Evolutionary conservation across 2,888 invertebrate species (phyloP), one percentile per base, ranked within the genome.

Genomic region (Parnassius mnemosyne): DNA sequence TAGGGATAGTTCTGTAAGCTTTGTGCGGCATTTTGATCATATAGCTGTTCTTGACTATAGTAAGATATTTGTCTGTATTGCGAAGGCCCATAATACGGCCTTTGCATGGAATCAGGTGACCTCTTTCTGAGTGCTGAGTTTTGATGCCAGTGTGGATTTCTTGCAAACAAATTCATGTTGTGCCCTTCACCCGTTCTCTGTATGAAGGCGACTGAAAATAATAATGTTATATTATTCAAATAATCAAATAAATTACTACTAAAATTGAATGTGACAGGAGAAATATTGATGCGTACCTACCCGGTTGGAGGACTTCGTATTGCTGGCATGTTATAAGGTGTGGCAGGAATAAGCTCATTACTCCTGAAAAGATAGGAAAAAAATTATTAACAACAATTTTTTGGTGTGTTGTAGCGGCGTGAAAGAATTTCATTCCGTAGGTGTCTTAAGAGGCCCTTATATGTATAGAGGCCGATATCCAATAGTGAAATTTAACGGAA

Each of bases 201-300:
- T 70, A 73, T 69, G 79, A 80, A 85, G 64, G 80, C 73, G 62
- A 81, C 90, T 89, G 85, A 25, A 84, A 85, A 56, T 9, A 12
- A 47, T 3, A 49, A 54, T 5, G 2, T n/a, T 11, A 16, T 46
- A 1, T 58, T 10, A 42, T 34, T 25, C 49, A 53, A 3, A 53
- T 57, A 55, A 53, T 44, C n/a, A 57, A 41, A 51, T 57, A 53
- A 9, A 49, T 41, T 53, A 57, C n/a, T 61, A 53, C n/a, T 9
- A 53, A 3, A 12, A 57, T 10, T 16, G 10, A 58, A 47, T 13
- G 11, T 43, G 11, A 55, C 41, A 43, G 55, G 55, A 67, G 67
- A 65, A 70, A 71, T 69, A 75, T 78, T 87, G 91, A 91, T 91
- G 91, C 91, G 77, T 91, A 91, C 91, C 91, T 91, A 91, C 91